Evolutionary conservation across 1,140 invertebrate genomes (phyloP).

Genomic region (Palaemon carinicauda): DNA sequence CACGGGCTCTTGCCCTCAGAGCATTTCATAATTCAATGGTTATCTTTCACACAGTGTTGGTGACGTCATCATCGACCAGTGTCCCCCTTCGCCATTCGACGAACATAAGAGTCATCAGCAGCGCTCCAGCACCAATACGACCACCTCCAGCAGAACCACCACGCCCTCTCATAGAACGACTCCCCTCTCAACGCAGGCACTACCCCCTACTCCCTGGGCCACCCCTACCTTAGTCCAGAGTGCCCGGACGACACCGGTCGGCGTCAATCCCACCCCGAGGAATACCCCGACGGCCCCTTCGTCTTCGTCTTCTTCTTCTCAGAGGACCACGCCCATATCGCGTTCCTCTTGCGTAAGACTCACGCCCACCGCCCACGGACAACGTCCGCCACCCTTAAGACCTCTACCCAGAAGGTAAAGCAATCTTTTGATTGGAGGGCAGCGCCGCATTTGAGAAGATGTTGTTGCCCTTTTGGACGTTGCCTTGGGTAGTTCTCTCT

Average conservation of each 20-base stretch:
- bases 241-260: neutral
- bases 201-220: slow-evolving; percentile 18
- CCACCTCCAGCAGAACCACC: slow-evolving; percentile 20
- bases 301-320: slow-evolving; percentile 2
- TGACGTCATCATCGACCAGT: neutral
- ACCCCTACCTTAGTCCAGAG: neutral
- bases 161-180: neutral
- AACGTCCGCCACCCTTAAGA: slow-evolving; percentile 29
- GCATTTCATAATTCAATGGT: no score
- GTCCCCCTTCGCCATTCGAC: neutral
- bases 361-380: slow-evolving; percentile 34
- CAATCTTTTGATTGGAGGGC: no score
- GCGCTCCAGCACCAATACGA: neutral
- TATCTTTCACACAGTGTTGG: no score
- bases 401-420: slow-evolving; percentile 36
- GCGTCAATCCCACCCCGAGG: slow-evolving; percentile 13
- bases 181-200: neutral
- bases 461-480: no score
- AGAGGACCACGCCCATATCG: slow-evolving; percentile 38
- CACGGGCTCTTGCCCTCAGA: no score
- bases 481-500: no score
- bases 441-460: no score
- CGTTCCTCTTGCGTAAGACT: slow-evolving; percentile 28
- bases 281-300: slow-evolving; percentile 29
- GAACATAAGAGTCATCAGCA: neutral